Percentiles rank a stretch among this genome's conserved stretches.
Evolutionary conservation across 2,888 invertebrate genomes (phyloP).

Genomic region (Corythucha ciliata): DNA sequence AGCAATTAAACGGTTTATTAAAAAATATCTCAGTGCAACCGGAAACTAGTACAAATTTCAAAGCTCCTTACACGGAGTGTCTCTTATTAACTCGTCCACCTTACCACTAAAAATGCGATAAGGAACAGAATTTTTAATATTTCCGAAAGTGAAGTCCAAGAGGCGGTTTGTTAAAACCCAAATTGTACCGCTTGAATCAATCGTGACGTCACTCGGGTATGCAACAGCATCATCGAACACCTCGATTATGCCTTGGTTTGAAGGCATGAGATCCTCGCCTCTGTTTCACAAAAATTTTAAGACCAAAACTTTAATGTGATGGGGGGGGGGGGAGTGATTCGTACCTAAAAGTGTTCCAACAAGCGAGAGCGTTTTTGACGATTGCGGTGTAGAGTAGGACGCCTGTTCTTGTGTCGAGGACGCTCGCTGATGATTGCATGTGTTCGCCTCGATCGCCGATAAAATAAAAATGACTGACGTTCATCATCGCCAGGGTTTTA

Average conservation of each 20-base stretch:
- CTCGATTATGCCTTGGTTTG: conserved; percentile 15
- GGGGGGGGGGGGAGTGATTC: neutral
- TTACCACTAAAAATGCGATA: conserved; percentile 23
- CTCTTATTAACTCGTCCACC: conserved; percentile 20
- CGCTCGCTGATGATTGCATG: conserved; percentile 65
- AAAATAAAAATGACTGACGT: conserved; percentile 59
- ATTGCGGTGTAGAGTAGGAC: conserved; percentile 71
- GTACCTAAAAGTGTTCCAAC: conserved; percentile 57
- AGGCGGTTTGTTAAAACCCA: conserved; percentile 56
- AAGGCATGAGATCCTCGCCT: conserved; percentile 9
- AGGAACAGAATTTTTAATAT: conserved; percentile 15
- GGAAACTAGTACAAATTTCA: no score
- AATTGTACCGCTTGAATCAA: conserved; percentile 59
- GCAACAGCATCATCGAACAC: conserved; percentile 37
- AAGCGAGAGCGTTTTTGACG: conserved; percentile 63
- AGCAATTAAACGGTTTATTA: no score
- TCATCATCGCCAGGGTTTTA: conserved; percentile 55
- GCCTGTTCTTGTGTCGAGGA: conserved; percentile 56
- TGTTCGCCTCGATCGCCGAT: conserved; percentile 64
- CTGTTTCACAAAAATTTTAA: conserved; percentile 1
- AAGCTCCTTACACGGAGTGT: conserved; percentile 25
- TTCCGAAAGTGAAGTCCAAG: conserved; percentile 25
- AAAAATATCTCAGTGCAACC: no score
- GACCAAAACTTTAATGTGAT: neutral
- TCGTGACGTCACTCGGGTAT: conserved; percentile 71